A percentile compares a stretch with the other conserved stretches of the same genome.
phyloP scores from a whole-genome alignment of 2,888 invertebrate species.

The Tortricodes alternella region DNA sequence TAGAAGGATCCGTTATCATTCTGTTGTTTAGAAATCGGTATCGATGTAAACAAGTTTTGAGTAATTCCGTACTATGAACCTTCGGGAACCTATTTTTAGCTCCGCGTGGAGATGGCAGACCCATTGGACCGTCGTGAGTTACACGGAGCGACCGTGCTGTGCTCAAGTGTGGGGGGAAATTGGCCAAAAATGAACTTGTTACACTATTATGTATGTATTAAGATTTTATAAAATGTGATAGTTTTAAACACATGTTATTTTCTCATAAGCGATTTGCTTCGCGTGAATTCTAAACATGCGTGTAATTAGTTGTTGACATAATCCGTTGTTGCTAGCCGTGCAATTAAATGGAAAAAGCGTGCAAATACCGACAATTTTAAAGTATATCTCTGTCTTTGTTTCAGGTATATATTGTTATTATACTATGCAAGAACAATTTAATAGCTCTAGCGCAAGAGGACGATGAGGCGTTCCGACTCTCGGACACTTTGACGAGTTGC shows the following conservation, averaged over 20 bases:
- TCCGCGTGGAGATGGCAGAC: slow-evolving; percentile 40
- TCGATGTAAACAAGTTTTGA: slow-evolving; percentile 70
- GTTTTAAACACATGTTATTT: too few species aligned
- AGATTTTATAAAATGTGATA: neutral
- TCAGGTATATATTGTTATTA: slow-evolving; percentile 54
- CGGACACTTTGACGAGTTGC: slow-evolving; percentile 60
- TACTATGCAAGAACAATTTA: slow-evolving; percentile 45
- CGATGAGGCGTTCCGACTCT: slow-evolving; percentile 51
- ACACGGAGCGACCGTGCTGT: slow-evolving; percentile 53
- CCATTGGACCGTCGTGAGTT: slow-evolving; percentile 67
- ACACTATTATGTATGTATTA: slow-evolving; percentile 52
- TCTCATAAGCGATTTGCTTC: too few species aligned
- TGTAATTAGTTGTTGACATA: too few species aligned
- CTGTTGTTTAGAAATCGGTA: slow-evolving; percentile 69
- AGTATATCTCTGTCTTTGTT: slow-evolving; percentile 47
- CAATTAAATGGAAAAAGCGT: too few species aligned
- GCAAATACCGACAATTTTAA: too few species aligned
- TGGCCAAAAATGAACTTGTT: slow-evolving; percentile 52
- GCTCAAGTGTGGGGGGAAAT: slow-evolving; percentile 40
- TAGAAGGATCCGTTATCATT: slow-evolving; percentile 55
- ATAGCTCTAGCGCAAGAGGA: slow-evolving; percentile 39
- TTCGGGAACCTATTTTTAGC: slow-evolving; percentile 63
- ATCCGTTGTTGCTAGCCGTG: too few species aligned
- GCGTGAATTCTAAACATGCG: too few species aligned
- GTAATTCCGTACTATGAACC: slow-evolving; percentile 72